These are phyloP conservation scores for Dolichomitus sp. DNA, from an alignment of 2,888 invertebrate genomes.

Conservation along the genomic window DNA sequence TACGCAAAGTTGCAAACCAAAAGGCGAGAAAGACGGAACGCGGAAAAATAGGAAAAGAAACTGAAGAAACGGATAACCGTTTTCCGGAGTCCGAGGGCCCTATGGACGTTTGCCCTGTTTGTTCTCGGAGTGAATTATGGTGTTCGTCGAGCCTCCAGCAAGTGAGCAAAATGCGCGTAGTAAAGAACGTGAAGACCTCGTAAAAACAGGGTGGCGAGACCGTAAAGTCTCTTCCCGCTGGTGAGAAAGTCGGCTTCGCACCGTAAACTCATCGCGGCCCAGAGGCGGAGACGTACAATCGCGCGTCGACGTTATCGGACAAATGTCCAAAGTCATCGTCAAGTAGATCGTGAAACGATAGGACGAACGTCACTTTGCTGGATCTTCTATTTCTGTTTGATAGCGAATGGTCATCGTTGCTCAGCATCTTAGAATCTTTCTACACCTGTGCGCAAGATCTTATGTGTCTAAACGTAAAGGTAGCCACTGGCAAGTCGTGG, in stretches of 20 bases:
- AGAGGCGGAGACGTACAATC: background rate
- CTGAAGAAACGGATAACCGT: constrained; percentile 23
- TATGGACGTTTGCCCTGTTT: constrained; percentile 9
- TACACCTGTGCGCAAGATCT: constrained; percentile 24
- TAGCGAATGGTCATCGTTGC: constrained; percentile 46
- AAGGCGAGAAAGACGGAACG: background rate
- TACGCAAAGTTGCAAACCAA: background rate
- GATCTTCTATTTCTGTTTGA: constrained; percentile 13
- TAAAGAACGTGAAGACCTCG: constrained; percentile 39
- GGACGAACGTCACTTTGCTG: constrained; percentile 17
- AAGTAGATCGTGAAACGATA: constrained; percentile 34
- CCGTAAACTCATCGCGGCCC: constrained; percentile 27
- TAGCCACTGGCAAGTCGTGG: background rate
- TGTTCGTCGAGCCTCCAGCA: constrained; percentile 23
- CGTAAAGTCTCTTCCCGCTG: constrained; percentile 15
- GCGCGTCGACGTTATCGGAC: constrained; percentile 15
- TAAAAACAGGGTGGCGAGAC: constrained; percentile 42
- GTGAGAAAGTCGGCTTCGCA: constrained; percentile 35
- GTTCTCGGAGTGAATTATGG: constrained; percentile 44
- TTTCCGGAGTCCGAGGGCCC: constrained; percentile 14
- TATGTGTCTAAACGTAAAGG: constrained; percentile 3
- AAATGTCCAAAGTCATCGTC: constrained; percentile 41
- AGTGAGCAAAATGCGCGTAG: constrained; percentile 23
- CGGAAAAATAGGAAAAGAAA: constrained; percentile 10
- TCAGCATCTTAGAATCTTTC: constrained; percentile 40